Percentiles rank a stretch among this genome's conserved stretches.
Conservation (phyloP, 2,113 vertebrate species). For the Rhegmatorhina hoffmannsi region DNA sequence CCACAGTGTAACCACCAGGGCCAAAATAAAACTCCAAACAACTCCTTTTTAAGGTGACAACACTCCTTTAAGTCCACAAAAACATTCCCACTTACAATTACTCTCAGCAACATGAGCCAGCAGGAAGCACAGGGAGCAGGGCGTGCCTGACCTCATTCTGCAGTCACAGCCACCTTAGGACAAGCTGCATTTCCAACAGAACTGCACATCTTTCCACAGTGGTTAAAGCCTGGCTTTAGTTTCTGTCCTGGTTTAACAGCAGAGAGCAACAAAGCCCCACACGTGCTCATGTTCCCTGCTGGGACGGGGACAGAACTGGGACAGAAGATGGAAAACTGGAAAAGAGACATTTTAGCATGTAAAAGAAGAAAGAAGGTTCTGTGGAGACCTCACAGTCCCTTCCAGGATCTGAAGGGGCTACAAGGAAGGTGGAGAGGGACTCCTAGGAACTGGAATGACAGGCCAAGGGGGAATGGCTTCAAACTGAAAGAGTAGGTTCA, state of each 20-base stretch:
- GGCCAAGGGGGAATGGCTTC: neutral
- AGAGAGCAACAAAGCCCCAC: neutral
- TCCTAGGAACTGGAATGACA: neutral
- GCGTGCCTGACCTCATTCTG: slow-evolving; percentile 60
- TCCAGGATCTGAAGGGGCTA: neutral
- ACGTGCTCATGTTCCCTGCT: neutral
- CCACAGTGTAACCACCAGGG: neutral
- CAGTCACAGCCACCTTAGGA: neutral
- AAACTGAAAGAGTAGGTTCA: neutral
- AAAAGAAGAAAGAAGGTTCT: neutral
- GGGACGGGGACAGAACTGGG: neutral
- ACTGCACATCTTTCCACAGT: neutral
- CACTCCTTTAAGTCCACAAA: neutral
- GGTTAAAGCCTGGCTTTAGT: neutral
- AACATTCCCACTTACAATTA: neutral
- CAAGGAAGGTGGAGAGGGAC: neutral
- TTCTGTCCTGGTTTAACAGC: neutral
- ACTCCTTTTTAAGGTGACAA: slow-evolving; percentile 29
- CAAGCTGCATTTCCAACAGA: neutral
- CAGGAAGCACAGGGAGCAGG: slow-evolving; percentile 15
- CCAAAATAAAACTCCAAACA: slow-evolving; percentile 8
- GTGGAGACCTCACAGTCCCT: neutral
- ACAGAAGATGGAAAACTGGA: fast-evolving
- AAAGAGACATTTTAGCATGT: neutral
- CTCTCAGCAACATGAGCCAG: slow-evolving; percentile 36